Conservation (phyloP, 2,797 vertebrate species). For the Alfaro cultratus region DNA sequence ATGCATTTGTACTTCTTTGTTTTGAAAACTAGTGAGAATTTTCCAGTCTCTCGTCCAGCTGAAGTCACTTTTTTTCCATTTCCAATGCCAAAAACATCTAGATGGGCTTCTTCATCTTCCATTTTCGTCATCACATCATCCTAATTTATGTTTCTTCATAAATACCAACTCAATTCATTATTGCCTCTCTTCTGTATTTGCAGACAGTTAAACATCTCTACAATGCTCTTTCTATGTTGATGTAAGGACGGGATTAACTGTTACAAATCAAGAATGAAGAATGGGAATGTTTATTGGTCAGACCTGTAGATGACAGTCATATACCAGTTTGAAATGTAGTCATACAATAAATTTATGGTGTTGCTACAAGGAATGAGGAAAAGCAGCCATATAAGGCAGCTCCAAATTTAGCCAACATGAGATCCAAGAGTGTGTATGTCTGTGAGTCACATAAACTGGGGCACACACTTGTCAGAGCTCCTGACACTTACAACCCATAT, state of each 20-base stretch:
- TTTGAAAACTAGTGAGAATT: slow-evolving; percentile 23
- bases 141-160: not conserved
- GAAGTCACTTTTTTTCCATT: slow-evolving; percentile 54
- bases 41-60: slow-evolving; percentile 46
- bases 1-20: slow-evolving; percentile 23
- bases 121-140: not conserved
- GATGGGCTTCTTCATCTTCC: slow-evolving; percentile 5
- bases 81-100: slow-evolving; percentile 33
- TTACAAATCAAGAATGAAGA: not conserved
- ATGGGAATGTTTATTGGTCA: not conserved
- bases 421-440: slow-evolving; percentile 41
- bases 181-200: not conserved
- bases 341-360: too few species aligned
- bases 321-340: not conserved
- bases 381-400: slow-evolving; percentile 58
- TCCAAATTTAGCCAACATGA: slow-evolving; percentile 54
- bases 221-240: not conserved
- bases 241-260: not conserved
- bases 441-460: slow-evolving; percentile 63
- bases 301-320: not conserved
- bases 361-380: slow-evolving; percentile 8
- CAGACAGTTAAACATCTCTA: not conserved
- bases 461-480: slow-evolving; percentile 36
- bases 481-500: slow-evolving; percentile 54
- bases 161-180: not conserved